Evolutionary conservation across 1,140 invertebrate species (phyloP).

Genomic region (Drosophila pseudoobscura): DNA sequence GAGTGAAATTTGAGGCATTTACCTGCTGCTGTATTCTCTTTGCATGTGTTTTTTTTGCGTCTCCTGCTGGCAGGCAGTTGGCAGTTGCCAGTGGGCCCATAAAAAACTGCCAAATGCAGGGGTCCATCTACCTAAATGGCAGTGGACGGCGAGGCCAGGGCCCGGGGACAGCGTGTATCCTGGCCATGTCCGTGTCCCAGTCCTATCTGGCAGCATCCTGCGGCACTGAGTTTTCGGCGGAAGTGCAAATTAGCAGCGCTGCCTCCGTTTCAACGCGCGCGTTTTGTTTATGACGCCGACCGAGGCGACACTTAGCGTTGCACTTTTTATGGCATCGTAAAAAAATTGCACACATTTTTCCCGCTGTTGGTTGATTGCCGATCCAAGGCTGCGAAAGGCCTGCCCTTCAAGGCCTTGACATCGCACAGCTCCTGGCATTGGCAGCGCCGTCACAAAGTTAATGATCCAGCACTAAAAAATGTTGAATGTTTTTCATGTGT

Average conservation of each 20-base stretch:
- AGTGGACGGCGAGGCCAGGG: conserved; percentile 14
- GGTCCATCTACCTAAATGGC: conserved; percentile 72
- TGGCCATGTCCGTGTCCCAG: conserved; percentile 36
- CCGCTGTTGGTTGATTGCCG: not conserved
- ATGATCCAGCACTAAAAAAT: conserved; percentile 57
- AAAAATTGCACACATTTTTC: conserved; percentile 57
- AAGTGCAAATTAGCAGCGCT: conserved; percentile 72
- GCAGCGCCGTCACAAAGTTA: conserved; percentile 56
- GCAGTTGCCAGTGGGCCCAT: conserved; percentile 51
- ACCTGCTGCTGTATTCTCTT: conserved; percentile 54
- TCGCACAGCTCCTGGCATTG: not conserved
- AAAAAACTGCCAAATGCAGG: conserved; percentile 76
- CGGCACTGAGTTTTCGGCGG: conserved; percentile 66
- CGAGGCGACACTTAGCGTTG: conserved; percentile 54
- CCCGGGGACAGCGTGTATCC: conserved; percentile 26
- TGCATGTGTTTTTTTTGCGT: conserved; percentile 14
- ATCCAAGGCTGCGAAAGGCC: conserved; percentile 31
- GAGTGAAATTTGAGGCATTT: conserved; percentile 51
- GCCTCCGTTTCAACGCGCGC: conserved; percentile 49
- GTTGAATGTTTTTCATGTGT: conserved; percentile 59
- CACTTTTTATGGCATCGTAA: conserved; percentile 64
- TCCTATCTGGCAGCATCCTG: conserved; percentile 62
- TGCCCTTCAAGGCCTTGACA: conserved; percentile 55
- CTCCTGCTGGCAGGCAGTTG: conserved; percentile 31
- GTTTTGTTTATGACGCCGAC: conserved; percentile 60